phyloP scores from a whole-genome alignment of 2,888 invertebrate species.

The Pardosa pseudoannulata region DNA sequence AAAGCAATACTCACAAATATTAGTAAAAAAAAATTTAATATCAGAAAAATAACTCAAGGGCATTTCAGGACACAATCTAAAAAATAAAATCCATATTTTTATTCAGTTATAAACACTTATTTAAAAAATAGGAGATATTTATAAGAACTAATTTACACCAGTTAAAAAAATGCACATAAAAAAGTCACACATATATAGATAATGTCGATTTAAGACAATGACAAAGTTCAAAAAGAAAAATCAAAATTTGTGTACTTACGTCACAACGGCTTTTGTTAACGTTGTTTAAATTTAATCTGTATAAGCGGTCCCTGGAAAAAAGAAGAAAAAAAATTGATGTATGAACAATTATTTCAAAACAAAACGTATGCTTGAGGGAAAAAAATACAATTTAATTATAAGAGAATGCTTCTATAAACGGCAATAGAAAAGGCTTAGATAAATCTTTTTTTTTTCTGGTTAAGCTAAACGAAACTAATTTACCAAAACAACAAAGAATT shows the following conservation, averaged over 20 bases:
- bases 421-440: not conserved
- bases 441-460: not conserved
- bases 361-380: not conserved
- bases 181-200: no score
- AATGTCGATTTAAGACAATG: no score
- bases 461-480: not conserved
- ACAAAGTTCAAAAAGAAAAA: no score
- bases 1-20: no score
- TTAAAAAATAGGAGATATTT: no score
- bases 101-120: no score
- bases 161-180: no score
- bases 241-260: conserved; percentile 52
- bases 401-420: not conserved
- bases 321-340: conserved; percentile 25
- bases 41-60: no score
- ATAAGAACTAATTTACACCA: no score
- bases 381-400: conserved; percentile 10
- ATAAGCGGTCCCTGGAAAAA: conserved; percentile 61
- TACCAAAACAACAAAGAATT: not conserved
- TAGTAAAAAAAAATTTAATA: no score
- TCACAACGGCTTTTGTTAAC: conserved; percentile 69
- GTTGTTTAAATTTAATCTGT: conserved; percentile 63
- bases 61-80: no score
- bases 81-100: no score
- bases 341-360: not conserved